These are phyloP conservation scores for Pithys albifrons DNA, from an alignment of 2,113 vertebrate genomes.

Conservation along the genomic window DNA sequence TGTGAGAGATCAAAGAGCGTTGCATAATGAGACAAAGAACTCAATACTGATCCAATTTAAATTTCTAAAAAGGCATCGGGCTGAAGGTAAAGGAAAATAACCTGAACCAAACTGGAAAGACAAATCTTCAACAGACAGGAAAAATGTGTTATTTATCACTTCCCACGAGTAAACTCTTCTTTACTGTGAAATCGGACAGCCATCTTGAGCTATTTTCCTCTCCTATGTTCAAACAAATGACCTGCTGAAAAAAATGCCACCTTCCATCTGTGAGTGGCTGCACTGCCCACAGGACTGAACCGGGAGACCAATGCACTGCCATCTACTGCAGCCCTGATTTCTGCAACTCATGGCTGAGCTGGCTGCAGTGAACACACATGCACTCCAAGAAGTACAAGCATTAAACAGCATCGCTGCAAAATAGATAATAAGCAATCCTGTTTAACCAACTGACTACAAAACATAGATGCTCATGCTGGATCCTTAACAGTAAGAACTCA, in stretches of 20 bases:
- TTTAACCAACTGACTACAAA: background rate
- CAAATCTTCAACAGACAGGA: background rate
- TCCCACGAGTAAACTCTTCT: background rate
- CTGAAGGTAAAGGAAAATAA: constrained; percentile 13
- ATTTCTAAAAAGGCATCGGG: background rate
- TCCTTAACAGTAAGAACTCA: background rate
- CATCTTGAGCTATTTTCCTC: background rate
- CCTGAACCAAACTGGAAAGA: background rate
- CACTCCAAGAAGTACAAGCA: background rate
- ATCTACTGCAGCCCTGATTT: background rate
- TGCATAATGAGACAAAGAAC: background rate
- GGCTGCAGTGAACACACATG: background rate
- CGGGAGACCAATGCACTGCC: background rate
- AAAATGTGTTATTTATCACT: background rate
- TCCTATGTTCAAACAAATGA: background rate
- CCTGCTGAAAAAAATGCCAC: background rate
- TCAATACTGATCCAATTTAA: background rate
- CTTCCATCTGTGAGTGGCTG: background rate
- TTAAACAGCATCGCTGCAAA: background rate
- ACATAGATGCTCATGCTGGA: background rate
- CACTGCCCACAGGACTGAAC: background rate
- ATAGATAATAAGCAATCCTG: background rate
- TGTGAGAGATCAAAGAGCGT: background rate
- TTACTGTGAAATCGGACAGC: background rate
- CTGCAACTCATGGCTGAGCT: background rate